phyloP scores from a whole-genome alignment of 2,797 vertebrate genomes.

The Sebastes iracundus region DNA sequence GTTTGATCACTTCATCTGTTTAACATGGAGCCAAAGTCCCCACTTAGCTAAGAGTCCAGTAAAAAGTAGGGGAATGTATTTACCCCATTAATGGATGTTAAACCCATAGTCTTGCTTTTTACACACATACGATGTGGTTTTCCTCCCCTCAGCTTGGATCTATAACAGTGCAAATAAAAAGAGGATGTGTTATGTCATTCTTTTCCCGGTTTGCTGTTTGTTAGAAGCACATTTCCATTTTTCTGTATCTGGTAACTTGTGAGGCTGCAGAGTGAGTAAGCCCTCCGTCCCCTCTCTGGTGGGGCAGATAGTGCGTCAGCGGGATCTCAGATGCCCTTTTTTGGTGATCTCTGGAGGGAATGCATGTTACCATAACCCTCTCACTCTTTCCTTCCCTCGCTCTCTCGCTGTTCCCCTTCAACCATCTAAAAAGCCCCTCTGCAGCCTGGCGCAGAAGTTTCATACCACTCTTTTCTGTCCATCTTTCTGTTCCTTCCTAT shows the following conservation, averaged over 20 bases:
- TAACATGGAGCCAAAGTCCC: background rate
- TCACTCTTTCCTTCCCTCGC: background rate
- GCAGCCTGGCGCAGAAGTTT: conserved; percentile 1
- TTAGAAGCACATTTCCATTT: conserved; percentile 36
- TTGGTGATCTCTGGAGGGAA: conserved; percentile 79
- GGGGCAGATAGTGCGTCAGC: conserved; percentile 68
- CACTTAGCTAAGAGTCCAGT: background rate
- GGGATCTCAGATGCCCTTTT: conserved; percentile 81
- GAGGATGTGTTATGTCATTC: conserved; percentile 36
- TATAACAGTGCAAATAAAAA: conserved; percentile 12
- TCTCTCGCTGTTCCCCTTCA: conserved; percentile 34
- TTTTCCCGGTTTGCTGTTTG: conserved; percentile 26
- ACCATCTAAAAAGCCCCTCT: conserved; percentile 28
- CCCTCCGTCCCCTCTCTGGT: conserved; percentile 54
- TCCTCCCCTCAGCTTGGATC: conserved; percentile 7
- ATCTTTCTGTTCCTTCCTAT: background rate
- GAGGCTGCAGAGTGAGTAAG: conserved; percentile 46
- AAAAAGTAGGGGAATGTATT: background rate
- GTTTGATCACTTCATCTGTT: conserved; percentile 33
- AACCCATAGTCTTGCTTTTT: background rate
- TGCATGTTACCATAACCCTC: conserved; percentile 71
- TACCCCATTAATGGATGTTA: background rate
- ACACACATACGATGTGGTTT: background rate
- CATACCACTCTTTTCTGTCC: background rate
- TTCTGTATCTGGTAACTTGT: conserved; percentile 41